phyloP scores from a whole-genome alignment of 1,140 invertebrate genomes.

The Drosophila nannoptera region DNA sequence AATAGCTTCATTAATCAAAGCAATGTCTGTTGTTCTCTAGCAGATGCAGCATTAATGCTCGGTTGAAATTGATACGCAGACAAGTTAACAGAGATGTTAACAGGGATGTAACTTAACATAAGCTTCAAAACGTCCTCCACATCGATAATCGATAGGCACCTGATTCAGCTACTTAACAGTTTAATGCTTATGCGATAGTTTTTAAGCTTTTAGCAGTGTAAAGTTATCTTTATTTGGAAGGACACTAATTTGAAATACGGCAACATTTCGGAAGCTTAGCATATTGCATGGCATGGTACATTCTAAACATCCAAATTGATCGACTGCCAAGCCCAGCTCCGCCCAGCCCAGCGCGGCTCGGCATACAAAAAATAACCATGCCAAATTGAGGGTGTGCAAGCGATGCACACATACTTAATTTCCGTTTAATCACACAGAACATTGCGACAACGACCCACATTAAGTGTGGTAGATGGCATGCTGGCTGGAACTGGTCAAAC shows the following conservation, averaged over 20 bases:
- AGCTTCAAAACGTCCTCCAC: background rate
- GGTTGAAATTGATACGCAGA: slow-evolving; percentile 42
- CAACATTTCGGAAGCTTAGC: too few relatives aligned
- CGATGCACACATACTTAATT: slow-evolving; percentile 63
- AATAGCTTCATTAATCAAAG: slow-evolving; percentile 68
- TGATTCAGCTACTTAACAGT: background rate
- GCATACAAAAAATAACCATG: slow-evolving; percentile 54
- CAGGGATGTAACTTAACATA: background rate
- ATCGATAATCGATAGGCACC: slow-evolving; percentile 6
- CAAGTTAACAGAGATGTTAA: background rate
- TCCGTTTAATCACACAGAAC: slow-evolving; percentile 72
- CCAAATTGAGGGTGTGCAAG: slow-evolving; percentile 52
- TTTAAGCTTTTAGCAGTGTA: too few relatives aligned
- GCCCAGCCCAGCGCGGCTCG: slow-evolving; percentile 2
- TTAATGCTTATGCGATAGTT: background rate
- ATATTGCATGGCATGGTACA: background rate
- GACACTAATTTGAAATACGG: too few relatives aligned
- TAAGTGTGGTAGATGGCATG: slow-evolving; percentile 20
- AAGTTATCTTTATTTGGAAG: too few relatives aligned
- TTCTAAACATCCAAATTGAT: slow-evolving; percentile 24
- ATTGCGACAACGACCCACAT: slow-evolving; percentile 55
- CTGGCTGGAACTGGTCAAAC: slow-evolving; percentile 47
- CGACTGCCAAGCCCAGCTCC: slow-evolving; percentile 26
- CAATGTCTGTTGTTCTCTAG: slow-evolving; percentile 25
- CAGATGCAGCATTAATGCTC: slow-evolving; percentile 46